Percentiles rank a stretch among this genome's conserved stretches.
phyloP scores from a whole-genome alignment of 2,797 vertebrate genomes.

The Enteromius trimaculatus region DNA sequence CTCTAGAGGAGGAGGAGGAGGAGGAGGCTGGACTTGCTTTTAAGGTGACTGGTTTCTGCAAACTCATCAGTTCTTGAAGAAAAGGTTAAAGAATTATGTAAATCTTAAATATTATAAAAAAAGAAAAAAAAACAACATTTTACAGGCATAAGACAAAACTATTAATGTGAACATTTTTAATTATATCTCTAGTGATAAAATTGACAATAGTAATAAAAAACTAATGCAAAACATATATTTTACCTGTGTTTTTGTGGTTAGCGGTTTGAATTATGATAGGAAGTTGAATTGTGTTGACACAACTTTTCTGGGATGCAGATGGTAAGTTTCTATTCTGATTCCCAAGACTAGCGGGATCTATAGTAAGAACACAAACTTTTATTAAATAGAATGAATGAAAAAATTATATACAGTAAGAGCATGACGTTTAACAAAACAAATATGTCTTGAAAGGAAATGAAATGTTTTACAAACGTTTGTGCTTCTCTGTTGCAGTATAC shows the following conservation, averaged over 20 bases:
- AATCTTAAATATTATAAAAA: too few relatives aligned
- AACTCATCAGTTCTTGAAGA: slow-evolving; percentile 59
- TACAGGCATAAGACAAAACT: neutral
- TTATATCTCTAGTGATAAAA: neutral
- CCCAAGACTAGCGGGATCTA: slow-evolving; percentile 26
- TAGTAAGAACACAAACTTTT: neutral
- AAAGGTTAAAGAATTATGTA: neutral
- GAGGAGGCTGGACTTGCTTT: slow-evolving; percentile 54
- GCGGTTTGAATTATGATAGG: slow-evolving; percentile 31
- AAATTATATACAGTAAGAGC: neutral
- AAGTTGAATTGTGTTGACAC: slow-evolving; percentile 47
- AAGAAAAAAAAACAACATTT: too few relatives aligned
- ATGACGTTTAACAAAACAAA: neutral
- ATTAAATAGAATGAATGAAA: neutral
- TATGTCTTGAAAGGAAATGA: too few relatives aligned
- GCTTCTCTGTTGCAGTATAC: slow-evolving; percentile 56
- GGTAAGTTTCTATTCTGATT: neutral
- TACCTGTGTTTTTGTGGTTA: slow-evolving; percentile 68
- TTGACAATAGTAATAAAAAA: too few relatives aligned
- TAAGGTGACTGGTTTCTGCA: slow-evolving; percentile 50
- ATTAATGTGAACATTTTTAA: neutral
- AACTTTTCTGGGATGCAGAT: neutral
- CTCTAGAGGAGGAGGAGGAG: slow-evolving; percentile 46
- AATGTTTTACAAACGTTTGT: slow-evolving; percentile 39
- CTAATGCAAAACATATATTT: neutral